Evolutionary conservation across 2,888 invertebrate genomes (phyloP).

Genomic region (Amorpha juglandis): DNA sequence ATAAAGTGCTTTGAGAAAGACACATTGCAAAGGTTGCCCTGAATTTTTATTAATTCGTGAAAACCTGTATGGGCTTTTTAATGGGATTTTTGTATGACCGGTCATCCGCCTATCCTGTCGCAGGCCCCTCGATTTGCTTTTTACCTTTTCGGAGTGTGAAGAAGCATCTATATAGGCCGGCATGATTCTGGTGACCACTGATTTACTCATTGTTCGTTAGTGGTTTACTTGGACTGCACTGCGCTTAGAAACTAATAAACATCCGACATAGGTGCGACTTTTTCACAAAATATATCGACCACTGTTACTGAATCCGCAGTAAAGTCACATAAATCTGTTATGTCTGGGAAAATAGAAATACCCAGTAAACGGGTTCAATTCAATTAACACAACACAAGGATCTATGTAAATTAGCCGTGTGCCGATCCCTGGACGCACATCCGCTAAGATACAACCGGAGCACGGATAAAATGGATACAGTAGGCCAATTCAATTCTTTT

Average conservation of each 20-base stretch:
- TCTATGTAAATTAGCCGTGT: conserved; percentile 60
- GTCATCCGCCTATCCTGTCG: no score
- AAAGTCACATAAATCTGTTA: conserved; percentile 26
- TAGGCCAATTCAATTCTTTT: neutral
- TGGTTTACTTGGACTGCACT: no score
- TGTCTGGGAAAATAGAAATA: conserved; percentile 21
- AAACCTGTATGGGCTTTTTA: no score
- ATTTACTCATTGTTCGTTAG: no score
- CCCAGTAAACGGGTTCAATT: conserved; percentile 41
- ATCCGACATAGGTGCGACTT: neutral
- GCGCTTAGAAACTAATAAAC: neutral
- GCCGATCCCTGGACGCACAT: conserved; percentile 45
- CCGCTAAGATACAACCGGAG: conserved; percentile 53
- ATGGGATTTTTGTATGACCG: no score
- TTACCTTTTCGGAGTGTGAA: no score
- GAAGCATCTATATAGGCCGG: no score
- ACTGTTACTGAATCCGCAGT: conserved; percentile 8
- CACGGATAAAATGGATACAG: conserved; percentile 3
- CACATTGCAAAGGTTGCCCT: no score
- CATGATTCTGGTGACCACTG: no score
- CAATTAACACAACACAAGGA: conserved; percentile 50
- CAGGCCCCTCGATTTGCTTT: no score
- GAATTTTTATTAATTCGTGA: no score
- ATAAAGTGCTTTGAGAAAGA: no score
- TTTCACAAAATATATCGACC: neutral